phyloP scores from a whole-genome alignment of 2,888 invertebrate genomes.

The Xestobium rufovillosum region DNA sequence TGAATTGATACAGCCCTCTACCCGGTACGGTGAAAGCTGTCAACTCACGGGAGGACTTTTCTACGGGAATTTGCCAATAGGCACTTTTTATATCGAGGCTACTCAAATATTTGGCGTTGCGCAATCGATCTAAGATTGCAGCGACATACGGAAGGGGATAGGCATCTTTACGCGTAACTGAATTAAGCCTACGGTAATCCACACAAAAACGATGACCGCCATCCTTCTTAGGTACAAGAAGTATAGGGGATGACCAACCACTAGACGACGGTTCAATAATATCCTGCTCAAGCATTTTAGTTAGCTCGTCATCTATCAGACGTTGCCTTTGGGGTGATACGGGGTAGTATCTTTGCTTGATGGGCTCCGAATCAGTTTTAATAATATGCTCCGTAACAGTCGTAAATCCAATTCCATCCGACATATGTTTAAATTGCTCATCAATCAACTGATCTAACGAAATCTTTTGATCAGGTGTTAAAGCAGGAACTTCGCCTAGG shows the following conservation, averaged over 20 bases:
- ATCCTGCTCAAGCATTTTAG: conserved; percentile 5
- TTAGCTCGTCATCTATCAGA: conserved; percentile 4
- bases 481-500: too few relatives aligned
- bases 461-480: too few relatives aligned
- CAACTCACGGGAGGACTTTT: conserved; percentile 3
- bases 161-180: conserved; percentile 15
- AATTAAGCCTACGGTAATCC: conserved; percentile 21
- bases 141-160: conserved; percentile 26
- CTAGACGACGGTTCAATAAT: conserved; percentile 5
- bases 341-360: conserved; percentile 3
- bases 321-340: conserved; percentile 9
- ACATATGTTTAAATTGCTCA: too few relatives aligned
- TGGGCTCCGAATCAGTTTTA: neutral
- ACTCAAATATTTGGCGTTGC: conserved; percentile 20
- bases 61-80: conserved; percentile 7
- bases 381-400: conserved; percentile 8
- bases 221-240: conserved; percentile 5
- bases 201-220: conserved; percentile 20
- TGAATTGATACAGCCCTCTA: conserved; percentile 6
- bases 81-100: conserved; percentile 28
- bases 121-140: conserved; percentile 27
- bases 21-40: conserved; percentile 8
- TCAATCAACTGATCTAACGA: too few relatives aligned
- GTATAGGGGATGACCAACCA: conserved; percentile 6
- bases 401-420: too few relatives aligned